phyloP scores from a whole-genome alignment of 2,113 vertebrate genomes.

The Calonectris borealis region DNA sequence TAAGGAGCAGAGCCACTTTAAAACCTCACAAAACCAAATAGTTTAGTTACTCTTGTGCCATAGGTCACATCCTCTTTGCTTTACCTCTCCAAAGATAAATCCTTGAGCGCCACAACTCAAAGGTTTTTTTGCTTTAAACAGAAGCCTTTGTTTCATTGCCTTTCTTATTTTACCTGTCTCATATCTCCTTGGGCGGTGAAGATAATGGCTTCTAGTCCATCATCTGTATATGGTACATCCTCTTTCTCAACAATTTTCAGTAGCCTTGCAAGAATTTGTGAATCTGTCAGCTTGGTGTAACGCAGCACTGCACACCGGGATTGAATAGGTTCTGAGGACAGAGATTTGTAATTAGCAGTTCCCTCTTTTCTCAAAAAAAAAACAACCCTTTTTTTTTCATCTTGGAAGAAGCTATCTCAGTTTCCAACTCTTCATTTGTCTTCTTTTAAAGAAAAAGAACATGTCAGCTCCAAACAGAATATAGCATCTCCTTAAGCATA shows the following conservation, averaged over 20 bases:
- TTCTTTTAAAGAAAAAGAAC: background rate
- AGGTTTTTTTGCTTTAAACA: background rate
- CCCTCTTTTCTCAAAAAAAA: background rate
- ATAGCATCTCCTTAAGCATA: background rate
- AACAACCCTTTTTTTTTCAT: background rate
- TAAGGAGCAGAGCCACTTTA: background rate
- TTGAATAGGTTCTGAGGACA: slow-evolving; percentile 88
- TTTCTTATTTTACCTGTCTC: slow-evolving; percentile 85
- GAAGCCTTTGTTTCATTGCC: background rate
- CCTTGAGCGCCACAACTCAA: background rate
- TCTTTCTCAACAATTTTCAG: slow-evolving; percentile 89
- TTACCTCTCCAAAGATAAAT: background rate
- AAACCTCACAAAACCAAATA: background rate
- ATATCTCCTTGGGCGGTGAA: slow-evolving; percentile 98
- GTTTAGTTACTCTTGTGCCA: background rate
- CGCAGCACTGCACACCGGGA: slow-evolving; percentile 95
- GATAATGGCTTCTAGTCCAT: slow-evolving; percentile 94
- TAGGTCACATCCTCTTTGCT: background rate
- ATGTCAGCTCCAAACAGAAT: background rate
- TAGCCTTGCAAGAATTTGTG: slow-evolving; percentile 88
- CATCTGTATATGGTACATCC: slow-evolving; percentile 80
- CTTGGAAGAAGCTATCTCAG: background rate
- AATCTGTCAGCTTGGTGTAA: slow-evolving; percentile 91
- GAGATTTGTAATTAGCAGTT: background rate
- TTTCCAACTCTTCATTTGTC: background rate